A percentile compares a stretch with the other conserved stretches of the same genome.
Evolutionary conservation across 23 tunicate species (phyloP).

Genomic region (Styela clava): DNA sequence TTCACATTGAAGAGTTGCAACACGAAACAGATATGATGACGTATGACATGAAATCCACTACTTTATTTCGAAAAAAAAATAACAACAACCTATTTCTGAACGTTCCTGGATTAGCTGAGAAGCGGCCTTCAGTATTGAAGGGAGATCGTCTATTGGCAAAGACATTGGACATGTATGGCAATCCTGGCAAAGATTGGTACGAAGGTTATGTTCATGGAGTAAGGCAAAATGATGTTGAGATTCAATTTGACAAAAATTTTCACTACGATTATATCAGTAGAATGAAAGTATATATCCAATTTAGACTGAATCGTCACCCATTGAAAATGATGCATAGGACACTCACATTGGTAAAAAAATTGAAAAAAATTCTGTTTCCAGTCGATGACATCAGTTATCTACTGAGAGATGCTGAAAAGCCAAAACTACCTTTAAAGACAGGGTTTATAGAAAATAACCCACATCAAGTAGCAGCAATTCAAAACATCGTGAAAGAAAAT

Average conservation of each 20-base stretch:
- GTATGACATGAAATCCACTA: constrained; percentile 33
- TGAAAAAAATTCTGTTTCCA: background rate
- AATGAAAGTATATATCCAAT: constrained; percentile 38
- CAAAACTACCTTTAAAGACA: no score
- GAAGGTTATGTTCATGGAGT: constrained; percentile 41
- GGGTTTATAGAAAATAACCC: constrained; percentile 16
- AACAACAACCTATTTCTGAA: constrained; percentile 14
- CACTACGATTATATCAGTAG: constrained; percentile 2
- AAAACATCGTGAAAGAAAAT: constrained; percentile 15
- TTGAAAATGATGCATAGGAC: constrained; percentile 53
- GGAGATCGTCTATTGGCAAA: constrained; percentile 32
- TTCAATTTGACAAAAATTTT: constrained; percentile 39
- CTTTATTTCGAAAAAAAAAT: no score
- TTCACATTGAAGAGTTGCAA: constrained; percentile 52
- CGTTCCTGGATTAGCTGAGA: constrained; percentile 38
- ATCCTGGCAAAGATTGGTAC: background rate
- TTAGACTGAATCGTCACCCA: constrained; percentile 42
- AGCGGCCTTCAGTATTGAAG: constrained; percentile 38
- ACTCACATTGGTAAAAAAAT: background rate
- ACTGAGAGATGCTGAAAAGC: no score
- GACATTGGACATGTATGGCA: background rate
- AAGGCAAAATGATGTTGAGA: background rate
- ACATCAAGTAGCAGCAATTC: constrained; percentile 22
- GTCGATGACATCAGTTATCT: no score
- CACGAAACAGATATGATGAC: constrained; percentile 32